phyloP scores from a whole-genome alignment of 2,113 vertebrate genomes.

The Centropus bengalensis region DNA sequence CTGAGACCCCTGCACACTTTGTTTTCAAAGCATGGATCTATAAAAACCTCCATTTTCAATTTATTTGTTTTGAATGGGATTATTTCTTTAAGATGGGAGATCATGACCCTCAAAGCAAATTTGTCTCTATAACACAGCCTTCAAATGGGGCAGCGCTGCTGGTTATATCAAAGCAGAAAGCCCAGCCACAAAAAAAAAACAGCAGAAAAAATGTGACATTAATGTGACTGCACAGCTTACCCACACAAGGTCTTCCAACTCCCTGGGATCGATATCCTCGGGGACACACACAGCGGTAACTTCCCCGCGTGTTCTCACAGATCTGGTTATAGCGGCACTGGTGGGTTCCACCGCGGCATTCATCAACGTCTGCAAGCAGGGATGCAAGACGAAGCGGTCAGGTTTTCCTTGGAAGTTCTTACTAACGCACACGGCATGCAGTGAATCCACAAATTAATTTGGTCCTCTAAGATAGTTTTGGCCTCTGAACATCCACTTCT shows the following conservation, averaged over 20 bases:
- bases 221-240: conserved; percentile 75
- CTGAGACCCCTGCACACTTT: background rate
- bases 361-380: conserved; percentile 86
- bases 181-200: background rate
- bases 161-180: background rate
- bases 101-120: background rate
- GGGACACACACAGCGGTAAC: conserved; percentile 91
- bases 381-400: background rate
- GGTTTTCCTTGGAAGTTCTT: background rate
- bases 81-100: background rate
- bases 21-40: background rate
- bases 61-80: background rate
- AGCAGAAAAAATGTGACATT: background rate
- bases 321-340: conserved; percentile 95
- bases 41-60: background rate
- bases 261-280: conserved; percentile 90
- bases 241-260: conserved; percentile 86
- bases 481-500: background rate
- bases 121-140: rapidly evolving
- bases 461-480: background rate
- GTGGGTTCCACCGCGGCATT: conserved; percentile 91
- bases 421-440: rapidly evolving
- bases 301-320: conserved; percentile 92
- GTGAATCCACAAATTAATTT: background rate
- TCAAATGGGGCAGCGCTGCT: background rate